These are phyloP conservation scores for Watersipora subatra DNA, from an alignment of 1,140 invertebrate genomes.

Conservation along the genomic window DNA sequence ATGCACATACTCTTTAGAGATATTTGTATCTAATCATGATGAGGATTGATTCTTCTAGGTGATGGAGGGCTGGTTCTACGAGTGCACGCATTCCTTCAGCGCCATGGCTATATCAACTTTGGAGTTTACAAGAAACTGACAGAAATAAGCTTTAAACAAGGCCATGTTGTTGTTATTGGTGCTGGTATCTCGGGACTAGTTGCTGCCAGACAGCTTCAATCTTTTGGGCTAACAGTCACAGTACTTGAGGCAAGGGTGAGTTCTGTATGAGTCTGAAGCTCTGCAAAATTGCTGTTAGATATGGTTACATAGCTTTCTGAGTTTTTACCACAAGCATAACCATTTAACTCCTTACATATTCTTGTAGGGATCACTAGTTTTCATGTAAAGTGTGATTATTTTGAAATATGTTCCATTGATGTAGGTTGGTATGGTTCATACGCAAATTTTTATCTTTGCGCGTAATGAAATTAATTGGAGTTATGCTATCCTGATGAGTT, in stretches of 20 bases:
- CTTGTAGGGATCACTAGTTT: no score
- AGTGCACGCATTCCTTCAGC: constrained; percentile 79
- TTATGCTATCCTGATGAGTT: no score
- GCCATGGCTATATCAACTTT: constrained; percentile 96
- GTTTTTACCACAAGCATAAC: background rate
- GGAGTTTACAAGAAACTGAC: constrained; percentile 53
- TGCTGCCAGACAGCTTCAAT: constrained; percentile 81
- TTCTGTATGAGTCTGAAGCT: constrained; percentile 1
- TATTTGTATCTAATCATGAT: background rate
- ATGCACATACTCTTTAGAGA: background rate
- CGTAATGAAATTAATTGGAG: no score
- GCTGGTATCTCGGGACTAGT: constrained; percentile 85
- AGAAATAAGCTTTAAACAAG: constrained; percentile 47
- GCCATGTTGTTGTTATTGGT: constrained; percentile 85
- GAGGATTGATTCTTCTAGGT: constrained; percentile 22
- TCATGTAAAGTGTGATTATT: background rate
- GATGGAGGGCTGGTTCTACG: constrained; percentile 67
- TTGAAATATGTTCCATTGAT: no score
- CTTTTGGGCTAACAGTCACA: constrained; percentile 90
- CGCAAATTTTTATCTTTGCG: no score
- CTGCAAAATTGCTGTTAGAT: background rate
- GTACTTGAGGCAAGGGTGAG: constrained; percentile 76
- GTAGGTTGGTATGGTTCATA: no score
- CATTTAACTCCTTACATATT: no score
- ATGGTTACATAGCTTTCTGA: constrained; percentile 4